Conservation (phyloP, 2,797 vertebrate genomes). For the Lithobates pipiens region DNA sequence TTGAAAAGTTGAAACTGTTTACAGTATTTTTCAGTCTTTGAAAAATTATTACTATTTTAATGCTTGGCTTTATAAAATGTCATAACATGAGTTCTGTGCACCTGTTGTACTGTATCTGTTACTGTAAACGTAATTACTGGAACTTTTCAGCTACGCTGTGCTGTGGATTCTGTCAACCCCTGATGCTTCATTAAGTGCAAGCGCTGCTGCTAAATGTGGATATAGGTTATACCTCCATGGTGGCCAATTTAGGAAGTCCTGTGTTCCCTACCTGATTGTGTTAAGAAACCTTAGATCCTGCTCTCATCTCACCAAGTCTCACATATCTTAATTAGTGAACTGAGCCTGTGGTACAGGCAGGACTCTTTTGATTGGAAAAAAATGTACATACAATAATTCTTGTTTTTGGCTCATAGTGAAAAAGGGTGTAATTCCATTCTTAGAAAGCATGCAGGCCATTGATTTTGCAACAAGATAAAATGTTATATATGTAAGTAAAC, state of each 20-base stretch:
- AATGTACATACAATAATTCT: neutral
- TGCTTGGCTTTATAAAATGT: neutral
- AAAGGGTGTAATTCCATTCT: slow-evolving; percentile 1
- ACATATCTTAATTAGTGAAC: slow-evolving; percentile 23
- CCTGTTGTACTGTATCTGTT: neutral
- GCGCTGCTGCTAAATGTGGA: slow-evolving; percentile 19
- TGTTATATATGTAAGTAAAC: slow-evolving; percentile 8
- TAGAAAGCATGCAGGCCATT: neutral
- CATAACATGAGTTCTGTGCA: neutral
- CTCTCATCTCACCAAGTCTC: neutral
- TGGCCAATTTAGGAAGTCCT: slow-evolving; percentile 23
- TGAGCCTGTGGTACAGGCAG: neutral
- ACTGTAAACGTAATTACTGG: neutral
- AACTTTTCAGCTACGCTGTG: neutral
- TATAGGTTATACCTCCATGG: slow-evolving; percentile 35
- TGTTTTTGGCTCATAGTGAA: neutral
- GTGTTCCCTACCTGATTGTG: neutral
- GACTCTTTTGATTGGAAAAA: neutral
- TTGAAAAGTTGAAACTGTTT: neutral
- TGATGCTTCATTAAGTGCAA: slow-evolving; percentile 11
- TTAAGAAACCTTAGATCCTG: neutral
- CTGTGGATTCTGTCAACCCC: neutral
- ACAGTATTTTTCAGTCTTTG: neutral
- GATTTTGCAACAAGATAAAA: neutral
- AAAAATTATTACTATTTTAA: neutral